Conservation (phyloP, 2,797 vertebrate genomes). For the Sebastes aleutianus region DNA sequence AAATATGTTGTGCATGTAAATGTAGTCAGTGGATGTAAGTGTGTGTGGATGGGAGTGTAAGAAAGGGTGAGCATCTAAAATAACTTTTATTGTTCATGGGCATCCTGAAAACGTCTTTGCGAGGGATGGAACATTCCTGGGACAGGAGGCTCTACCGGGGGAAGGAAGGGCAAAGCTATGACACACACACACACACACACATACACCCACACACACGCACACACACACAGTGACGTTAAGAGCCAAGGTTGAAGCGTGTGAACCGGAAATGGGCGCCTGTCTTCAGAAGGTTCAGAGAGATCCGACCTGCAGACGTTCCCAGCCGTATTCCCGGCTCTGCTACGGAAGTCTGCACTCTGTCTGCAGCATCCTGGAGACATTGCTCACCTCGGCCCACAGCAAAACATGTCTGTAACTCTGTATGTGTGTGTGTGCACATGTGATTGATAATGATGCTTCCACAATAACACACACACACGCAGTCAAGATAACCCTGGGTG, state of each 20-base stretch:
- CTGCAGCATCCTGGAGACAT: slow-evolving; percentile 70
- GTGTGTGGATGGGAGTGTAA: background rate
- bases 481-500: slow-evolving; percentile 65
- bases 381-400: slow-evolving; percentile 58
- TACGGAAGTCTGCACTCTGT: slow-evolving; percentile 68
- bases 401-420: slow-evolving; percentile 57
- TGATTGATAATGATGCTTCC: slow-evolving; percentile 40
- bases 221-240: slow-evolving; percentile 17
- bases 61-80: slow-evolving; percentile 40
- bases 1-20: background rate
- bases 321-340: slow-evolving; percentile 51
- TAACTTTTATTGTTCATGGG: slow-evolving; percentile 64
- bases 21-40: background rate
- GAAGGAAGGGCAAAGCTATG: slow-evolving; percentile 67
- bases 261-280: slow-evolving; percentile 72
- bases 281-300: slow-evolving; percentile 62
- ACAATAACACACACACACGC: slow-evolving; percentile 24
- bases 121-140: slow-evolving; percentile 70
- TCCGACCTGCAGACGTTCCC: slow-evolving; percentile 72
- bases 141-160: slow-evolving; percentile 59
- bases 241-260: slow-evolving; percentile 66
- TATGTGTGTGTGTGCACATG: slow-evolving; percentile 12
- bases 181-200: slow-evolving; percentile 20
- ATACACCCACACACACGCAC: background rate
- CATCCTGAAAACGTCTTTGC: slow-evolving; percentile 70